Evolutionary conservation across 1,140 invertebrate genomes (phyloP), one percentile per base, ranked within the genome.

Genomic region (Choristoneura fumiferana): DNA sequence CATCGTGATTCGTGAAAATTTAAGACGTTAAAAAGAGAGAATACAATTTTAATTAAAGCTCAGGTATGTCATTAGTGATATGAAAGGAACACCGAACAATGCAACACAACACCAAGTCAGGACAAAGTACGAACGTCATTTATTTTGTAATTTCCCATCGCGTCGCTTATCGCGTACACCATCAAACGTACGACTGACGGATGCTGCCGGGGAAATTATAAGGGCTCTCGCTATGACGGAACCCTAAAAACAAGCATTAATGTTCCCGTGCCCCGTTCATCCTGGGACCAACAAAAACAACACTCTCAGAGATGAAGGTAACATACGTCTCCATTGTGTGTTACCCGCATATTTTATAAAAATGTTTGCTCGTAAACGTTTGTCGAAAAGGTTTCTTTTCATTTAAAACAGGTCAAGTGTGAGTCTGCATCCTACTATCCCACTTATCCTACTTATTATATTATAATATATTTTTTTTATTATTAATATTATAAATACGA

Each of bases 281-380:
- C 22, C 22, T 6, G 22, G 22, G 22, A 29, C 40, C 22, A 49
- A 49, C 22, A 49, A 49, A 49, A 49, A 49, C 43, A 49, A 49
- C 22, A 33, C 43, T 49, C 29, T 12, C 10, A 49, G 22, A 49
- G 43, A 49, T 49, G 43, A 49, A 17, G 43, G 43, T 49, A 29
- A 33, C 43, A 33, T 49, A 49, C 43, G 22, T 49, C n/a, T 49
- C 22, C 43, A 13, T 49, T 33, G 43, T 29, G 9, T 15, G 40
- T n/a, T 49, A 49, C 43, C 43, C 43, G 22, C 43, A 49, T 49
- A 49, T 49, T 49, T 49, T 49, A 49, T 49, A 49, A 49, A 49
- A 49, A 49, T 49, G 43, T 29, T 49, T n/a, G 18, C 43, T 49
- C 43, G 43, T 49, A 49, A 49, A 49, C 43, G 43, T 49, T 49